Evolutionary conservation across 2,113 vertebrate species (phyloP), one percentile per base, ranked within the genome.

Genomic region (Ctenodactylus gundi): DNA sequence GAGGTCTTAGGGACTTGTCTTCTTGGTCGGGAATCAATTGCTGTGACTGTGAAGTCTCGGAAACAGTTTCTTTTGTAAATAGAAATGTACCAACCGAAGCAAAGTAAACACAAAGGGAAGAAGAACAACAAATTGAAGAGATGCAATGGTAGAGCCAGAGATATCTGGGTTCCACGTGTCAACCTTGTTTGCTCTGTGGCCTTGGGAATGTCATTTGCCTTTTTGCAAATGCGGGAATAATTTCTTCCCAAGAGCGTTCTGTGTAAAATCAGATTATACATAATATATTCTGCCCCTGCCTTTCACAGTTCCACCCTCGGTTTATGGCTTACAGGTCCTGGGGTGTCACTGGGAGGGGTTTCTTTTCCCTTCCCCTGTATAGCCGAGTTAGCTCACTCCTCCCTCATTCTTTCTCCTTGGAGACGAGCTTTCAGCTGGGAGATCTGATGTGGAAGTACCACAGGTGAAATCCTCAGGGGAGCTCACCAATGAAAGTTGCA

Each of bases 381-480:
- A 89, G 86, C 80, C 70, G 68, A 49, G 60, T 96, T 85, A 93
- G 70, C 82, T 85, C 85, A 86, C 93, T 88, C 46, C 21, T 0
- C 57, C 49, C 51, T 89, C 77, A 81, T 95, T 91, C 70, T 68
- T 96, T 95, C 65, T 94, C 65, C 51, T 75, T 77, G 60, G 94
- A 95, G 86, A 86, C 53, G 57, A 41, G 14, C 41, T 93, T 91
- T 91, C 49, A 91, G 68, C 39, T 91, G 20, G 72, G 80, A 51
- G 80, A 75, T 90, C 68, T 91, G 68, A 73, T 80, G 55, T 72
- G 29, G 64, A 76, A 78, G 4, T 44, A 21, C 34, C 80, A 34
- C 49, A 76, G 64, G 67, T 90, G 90, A 87, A 90, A n/a, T 73
- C 55, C 25, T 55, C 15, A 49, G n/a, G 53, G 70, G 20, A 76